These are phyloP conservation scores for Parthenolecanium corni DNA, from an alignment of 2,888 invertebrate genomes.

Conservation along the genomic window DNA sequence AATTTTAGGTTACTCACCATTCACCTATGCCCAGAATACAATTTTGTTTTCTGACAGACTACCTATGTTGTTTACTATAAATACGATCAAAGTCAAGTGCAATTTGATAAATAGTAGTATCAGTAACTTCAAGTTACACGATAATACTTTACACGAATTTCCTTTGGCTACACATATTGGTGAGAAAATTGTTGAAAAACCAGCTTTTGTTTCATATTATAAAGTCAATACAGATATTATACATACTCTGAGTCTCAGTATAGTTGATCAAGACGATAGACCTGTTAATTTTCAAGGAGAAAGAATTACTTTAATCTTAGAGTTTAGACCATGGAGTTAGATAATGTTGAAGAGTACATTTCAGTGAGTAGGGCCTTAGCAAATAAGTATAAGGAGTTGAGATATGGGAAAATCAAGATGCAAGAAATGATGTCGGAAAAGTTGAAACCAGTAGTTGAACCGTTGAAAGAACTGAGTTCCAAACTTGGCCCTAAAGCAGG, in stretches of 20 bases:
- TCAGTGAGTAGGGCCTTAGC: not conserved
- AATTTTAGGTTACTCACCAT: not conserved
- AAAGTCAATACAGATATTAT: not conserved
- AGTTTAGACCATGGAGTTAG: conserved; percentile 17
- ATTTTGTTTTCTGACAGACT: no score
- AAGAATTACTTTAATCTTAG: not conserved
- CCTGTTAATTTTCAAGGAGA: not conserved
- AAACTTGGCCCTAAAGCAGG: not conserved
- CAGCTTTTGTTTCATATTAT: not conserved
- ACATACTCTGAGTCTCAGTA: not conserved
- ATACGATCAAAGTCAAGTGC: not conserved
- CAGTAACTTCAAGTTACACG: not conserved
- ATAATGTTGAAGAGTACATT: not conserved
- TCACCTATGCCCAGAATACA: no score
- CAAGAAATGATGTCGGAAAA: not conserved
- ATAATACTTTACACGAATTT: not conserved
- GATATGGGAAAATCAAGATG: not conserved
- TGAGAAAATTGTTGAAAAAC: not conserved
- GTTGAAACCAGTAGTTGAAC: not conserved
- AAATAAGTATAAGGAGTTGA: not conserved
- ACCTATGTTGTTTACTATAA: not conserved
- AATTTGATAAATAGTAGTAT: not conserved
- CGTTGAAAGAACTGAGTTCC: not conserved
- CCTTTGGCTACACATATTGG: not conserved
- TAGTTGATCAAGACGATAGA: not conserved